Conservation (phyloP, 2,113 vertebrate species). For the Onychorhynchus coronatus region DNA sequence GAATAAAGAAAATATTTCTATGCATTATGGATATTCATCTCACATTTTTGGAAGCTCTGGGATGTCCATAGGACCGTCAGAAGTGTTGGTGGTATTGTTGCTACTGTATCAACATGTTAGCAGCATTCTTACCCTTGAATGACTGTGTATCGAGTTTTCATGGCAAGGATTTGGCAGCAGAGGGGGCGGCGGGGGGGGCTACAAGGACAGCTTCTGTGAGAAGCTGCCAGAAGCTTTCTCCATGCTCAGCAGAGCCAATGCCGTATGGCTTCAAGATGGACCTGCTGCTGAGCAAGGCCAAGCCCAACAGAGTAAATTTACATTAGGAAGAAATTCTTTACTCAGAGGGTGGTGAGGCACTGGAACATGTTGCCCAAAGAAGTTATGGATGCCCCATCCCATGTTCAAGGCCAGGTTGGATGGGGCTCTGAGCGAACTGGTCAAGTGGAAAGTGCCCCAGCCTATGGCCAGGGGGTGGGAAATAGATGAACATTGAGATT, state of each 20-base stretch:
- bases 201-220: background rate
- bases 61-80: background rate
- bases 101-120: background rate
- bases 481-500: background rate
- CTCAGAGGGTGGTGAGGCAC: background rate
- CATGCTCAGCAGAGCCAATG: rapidly evolving
- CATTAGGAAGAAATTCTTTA: background rate
- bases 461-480: background rate
- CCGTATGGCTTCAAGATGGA: rapidly evolving
- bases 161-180: background rate
- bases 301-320: background rate
- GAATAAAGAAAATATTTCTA: background rate
- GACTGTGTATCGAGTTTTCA: background rate
- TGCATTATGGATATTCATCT: background rate
- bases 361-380: background rate
- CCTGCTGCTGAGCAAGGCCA: background rate
- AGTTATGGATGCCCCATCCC: background rate
- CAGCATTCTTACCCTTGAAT: background rate
- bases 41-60: background rate
- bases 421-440: background rate
- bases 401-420: background rate
- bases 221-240: background rate
- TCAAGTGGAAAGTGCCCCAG: background rate
- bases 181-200: rapidly evolving
- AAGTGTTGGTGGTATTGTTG: background rate